Evolutionary conservation across 2,888 invertebrate genomes (phyloP).

Genomic region (Oxytorus armatus): DNA sequence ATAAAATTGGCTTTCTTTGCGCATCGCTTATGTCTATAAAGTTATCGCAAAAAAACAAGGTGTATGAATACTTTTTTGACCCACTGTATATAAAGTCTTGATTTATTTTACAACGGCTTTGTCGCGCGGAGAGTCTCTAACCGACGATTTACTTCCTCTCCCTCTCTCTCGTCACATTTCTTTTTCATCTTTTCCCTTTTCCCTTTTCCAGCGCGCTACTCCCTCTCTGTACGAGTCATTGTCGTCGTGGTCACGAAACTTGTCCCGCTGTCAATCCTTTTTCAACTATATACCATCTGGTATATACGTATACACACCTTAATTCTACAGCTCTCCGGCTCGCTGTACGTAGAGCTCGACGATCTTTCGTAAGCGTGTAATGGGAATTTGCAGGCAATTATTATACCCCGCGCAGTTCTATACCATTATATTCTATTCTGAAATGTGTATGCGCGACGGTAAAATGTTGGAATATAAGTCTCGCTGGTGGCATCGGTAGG

Average conservation of each 20-base stretch:
- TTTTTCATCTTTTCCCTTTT: neutral
- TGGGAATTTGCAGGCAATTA: constrained; percentile 67
- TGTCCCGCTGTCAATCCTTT: constrained; percentile 54
- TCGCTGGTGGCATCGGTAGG: constrained; percentile 55
- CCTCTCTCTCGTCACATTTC: neutral
- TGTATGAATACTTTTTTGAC: too few species aligned
- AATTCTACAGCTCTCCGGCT: constrained; percentile 48
- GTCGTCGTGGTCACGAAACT: constrained; percentile 39
- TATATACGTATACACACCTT: constrained; percentile 25
- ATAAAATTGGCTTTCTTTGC: too few species aligned
- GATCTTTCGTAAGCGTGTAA: constrained; percentile 61
- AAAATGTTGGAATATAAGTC: constrained; percentile 54
- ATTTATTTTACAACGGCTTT: neutral
- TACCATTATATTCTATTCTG: constrained; percentile 66
- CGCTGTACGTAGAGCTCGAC: constrained; percentile 19
- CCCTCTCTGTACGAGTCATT: constrained; percentile 7
- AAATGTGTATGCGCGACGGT: constrained; percentile 56
- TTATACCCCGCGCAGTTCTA: constrained; percentile 47
- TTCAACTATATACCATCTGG: constrained; percentile 46
- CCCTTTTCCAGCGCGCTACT: neutral
- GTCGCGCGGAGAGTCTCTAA: neutral
- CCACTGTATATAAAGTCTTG: too few species aligned
- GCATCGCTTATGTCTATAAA: too few species aligned
- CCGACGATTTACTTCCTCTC: constrained; percentile 14
- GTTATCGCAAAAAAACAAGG: too few species aligned